phyloP scores from a whole-genome alignment of 2,113 vertebrate species.

The Entomyzon cyanotis region DNA sequence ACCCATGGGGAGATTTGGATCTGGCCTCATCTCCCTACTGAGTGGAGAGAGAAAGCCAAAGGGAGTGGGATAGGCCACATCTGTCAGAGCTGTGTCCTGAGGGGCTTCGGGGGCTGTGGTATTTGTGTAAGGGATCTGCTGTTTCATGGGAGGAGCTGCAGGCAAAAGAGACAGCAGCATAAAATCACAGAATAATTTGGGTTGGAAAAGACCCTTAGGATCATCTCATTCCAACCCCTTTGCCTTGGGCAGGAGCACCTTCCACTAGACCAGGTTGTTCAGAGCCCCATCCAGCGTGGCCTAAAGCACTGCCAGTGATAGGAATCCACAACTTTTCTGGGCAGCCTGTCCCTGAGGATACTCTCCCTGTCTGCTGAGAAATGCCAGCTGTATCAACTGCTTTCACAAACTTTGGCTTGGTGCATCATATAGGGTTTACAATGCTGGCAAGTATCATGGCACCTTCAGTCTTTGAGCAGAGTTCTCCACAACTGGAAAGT shows the following conservation, averaged over 20 bases:
- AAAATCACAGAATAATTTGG: not conserved
- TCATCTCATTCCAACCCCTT: not conserved
- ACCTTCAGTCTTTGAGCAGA: not conserved
- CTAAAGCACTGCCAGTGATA: not conserved
- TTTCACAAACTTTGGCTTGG: not conserved
- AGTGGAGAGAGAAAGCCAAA: not conserved
- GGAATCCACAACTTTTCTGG: not conserved
- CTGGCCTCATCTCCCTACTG: not conserved
- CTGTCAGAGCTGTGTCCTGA: not conserved
- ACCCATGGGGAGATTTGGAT: not conserved
- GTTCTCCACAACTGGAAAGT: not conserved
- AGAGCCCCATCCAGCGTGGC: not conserved
- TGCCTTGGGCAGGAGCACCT: not conserved
- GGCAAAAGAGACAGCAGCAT: not conserved
- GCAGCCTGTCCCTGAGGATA: not conserved
- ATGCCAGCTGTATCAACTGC: accelerated
- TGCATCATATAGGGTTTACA: not conserved
- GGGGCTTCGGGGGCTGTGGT: not conserved
- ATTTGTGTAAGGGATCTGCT: not conserved
- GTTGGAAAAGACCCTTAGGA: not conserved
- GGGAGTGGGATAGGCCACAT: not conserved
- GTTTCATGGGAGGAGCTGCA: not conserved
- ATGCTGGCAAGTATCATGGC: not conserved
- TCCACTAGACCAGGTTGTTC: not conserved
- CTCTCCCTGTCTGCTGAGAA: not conserved